Percentiles rank a stretch among this genome's conserved stretches.
Evolutionary conservation across 2,797 vertebrate genomes (phyloP).

Genomic region (Valencia hispanica): DNA sequence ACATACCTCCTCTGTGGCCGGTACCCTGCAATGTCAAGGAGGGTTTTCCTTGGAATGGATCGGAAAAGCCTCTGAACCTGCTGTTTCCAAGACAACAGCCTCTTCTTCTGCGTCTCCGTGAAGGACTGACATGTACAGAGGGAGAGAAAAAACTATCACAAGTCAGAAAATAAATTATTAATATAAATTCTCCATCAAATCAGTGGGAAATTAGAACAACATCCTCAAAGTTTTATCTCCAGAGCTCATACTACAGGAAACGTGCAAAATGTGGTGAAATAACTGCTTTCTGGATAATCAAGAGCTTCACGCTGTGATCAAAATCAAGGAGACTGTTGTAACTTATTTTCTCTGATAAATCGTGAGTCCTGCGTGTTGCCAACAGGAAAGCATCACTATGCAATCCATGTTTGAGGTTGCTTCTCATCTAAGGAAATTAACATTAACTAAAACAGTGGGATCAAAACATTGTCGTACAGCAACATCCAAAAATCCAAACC

Average conservation of each 20-base stretch:
- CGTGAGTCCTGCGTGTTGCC: too few species aligned
- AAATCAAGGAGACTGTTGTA: too few species aligned
- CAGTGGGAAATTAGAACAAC: background rate
- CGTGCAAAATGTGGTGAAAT: background rate
- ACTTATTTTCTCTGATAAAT: too few species aligned
- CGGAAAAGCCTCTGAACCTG: conserved; percentile 99
- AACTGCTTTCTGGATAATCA: too few species aligned
- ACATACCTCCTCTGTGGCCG: conserved; percentile 91
- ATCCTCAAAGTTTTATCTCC: background rate
- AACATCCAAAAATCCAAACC: too few species aligned
- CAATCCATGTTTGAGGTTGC: too few species aligned
- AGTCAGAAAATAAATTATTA: conserved; percentile 4
- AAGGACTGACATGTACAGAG: conserved; percentile 84
- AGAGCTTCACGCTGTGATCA: too few species aligned
- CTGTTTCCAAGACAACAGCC: conserved; percentile 99
- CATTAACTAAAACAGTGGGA: too few species aligned
- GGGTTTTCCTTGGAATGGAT: conserved; percentile 97
- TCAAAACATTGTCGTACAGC: too few species aligned
- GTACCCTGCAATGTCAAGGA: conserved; percentile 94
- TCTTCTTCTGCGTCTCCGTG: conserved; percentile 97
- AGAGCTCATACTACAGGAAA: background rate
- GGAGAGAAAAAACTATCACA: background rate
- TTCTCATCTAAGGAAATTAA: too few species aligned
- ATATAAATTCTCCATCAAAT: background rate
- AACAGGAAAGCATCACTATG: too few species aligned